These are phyloP conservation scores for Kryptolebias marmoratus DNA, from an alignment of 2,113 vertebrate species.

Conservation along the genomic window DNA sequence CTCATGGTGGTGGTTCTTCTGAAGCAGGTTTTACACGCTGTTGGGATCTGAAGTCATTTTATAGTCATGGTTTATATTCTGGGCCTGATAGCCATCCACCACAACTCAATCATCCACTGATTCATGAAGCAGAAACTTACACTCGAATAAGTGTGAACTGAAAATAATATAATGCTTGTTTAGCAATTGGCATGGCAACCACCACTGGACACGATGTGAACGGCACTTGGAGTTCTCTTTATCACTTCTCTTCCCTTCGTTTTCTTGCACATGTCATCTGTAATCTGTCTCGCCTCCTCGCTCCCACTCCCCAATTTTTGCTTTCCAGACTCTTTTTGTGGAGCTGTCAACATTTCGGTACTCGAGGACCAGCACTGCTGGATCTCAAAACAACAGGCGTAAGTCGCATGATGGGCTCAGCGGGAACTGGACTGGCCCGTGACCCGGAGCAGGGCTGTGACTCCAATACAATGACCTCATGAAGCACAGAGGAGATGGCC, in stretches of 20 bases:
- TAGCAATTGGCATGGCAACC: constrained; percentile 44
- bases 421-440: constrained; percentile 52
- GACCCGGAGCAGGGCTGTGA: constrained; percentile 62
- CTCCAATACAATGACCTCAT: constrained; percentile 72
- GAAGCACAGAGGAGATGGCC: constrained; percentile 55
- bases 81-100: constrained; percentile 9
- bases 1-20: not conserved
- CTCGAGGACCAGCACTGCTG: constrained; percentile 47
- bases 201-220: constrained; percentile 34
- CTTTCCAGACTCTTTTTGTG: constrained; percentile 52
- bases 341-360: constrained; percentile 49
- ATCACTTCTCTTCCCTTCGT: not conserved
- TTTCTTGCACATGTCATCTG: constrained; percentile 13
- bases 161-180: constrained; percentile 60
- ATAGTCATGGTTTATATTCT: constrained; percentile 22
- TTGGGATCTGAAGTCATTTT: constrained; percentile 20
- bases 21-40: constrained; percentile 3
- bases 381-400: constrained; percentile 68
- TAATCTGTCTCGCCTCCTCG: constrained; percentile 7
- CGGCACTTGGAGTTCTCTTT: constrained; percentile 5
- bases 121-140: constrained; percentile 49
- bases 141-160: constrained; percentile 51
- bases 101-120: constrained; percentile 34
- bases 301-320: constrained; percentile 8
- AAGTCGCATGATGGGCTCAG: constrained; percentile 67